Conservation (phyloP, 2,888 invertebrate genomes). For the Hoplodrina blanda region DNA sequence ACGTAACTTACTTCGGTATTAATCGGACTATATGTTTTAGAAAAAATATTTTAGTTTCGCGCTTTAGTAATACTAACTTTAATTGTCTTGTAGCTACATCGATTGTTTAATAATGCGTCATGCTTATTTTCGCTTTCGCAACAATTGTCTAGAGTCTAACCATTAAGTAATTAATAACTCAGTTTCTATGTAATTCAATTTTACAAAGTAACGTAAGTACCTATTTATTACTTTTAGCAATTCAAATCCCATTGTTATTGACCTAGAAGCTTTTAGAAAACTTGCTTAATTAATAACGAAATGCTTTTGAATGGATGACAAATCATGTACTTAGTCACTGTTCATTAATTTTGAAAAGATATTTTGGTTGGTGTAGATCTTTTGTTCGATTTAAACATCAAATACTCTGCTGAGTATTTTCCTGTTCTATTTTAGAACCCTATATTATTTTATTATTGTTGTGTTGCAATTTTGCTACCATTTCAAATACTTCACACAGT, state of each 20-base stretch:
- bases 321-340: constrained; percentile 34
- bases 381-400: constrained; percentile 7
- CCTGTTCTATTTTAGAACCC: background rate
- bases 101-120: constrained; percentile 30
- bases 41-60: constrained; percentile 11
- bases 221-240: constrained; percentile 36
- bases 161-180: constrained; percentile 24
- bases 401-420: background rate
- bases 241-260: constrained; percentile 53
- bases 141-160: constrained; percentile 22
- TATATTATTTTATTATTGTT: background rate
- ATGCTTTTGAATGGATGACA: constrained; percentile 51
- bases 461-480: background rate
- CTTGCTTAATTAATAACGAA: constrained; percentile 43
- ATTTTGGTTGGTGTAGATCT: constrained; percentile 7
- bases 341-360: constrained; percentile 34
- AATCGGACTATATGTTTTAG: no score
- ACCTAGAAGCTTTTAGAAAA: constrained; percentile 51
- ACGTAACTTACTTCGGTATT: background rate
- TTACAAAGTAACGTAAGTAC: constrained; percentile 43
- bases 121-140: constrained; percentile 23
- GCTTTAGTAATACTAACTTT: constrained; percentile 1
- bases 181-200: constrained; percentile 52
- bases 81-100: constrained; percentile 6
- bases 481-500: background rate